Base-by-base conservation (phyloP, 2,888 invertebrate genomes). In the Opisthograptis luteolata region DNA sequence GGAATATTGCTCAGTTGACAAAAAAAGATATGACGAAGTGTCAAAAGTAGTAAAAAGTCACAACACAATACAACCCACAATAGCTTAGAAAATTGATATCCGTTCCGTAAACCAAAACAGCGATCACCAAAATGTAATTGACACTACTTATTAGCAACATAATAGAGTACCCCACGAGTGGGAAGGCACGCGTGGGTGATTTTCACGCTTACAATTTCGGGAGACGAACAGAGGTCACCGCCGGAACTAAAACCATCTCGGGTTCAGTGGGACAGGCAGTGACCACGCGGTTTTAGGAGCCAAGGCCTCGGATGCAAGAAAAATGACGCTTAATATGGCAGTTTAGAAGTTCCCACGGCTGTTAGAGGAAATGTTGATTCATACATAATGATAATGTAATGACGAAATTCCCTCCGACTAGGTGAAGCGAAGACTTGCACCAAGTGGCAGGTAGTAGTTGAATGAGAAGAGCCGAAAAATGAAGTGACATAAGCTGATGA, bases 201-300 rank as follows among this genome's bases (percentile, higher is more conserved):
- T 80, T 79, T 77, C 81, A 82, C 79, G 83, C 76, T 76, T 68
- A 69, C 73, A 76, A 76, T 67, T 78, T 73, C 64, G 72, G 73
- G 65, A 70, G 68, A 60, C 62, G 52, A 58, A 54, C 60, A 36
- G 63, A 66, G 70, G 66, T 65, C 64, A 71, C 64, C 59, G 68
- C 66, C 75, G 76, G 74, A 70, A 73, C 69, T 62, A 54, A 64
- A 47, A 28, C 17, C 42, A 47, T 39, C 53, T 52, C 59, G 60
- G 64, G 73, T 65, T 73, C 68, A 76, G 58, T 72, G 51, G 76
- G 69, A 60, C 75, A 73, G 64, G 68, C 57, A 47, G 55, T 52
- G 52, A 52, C 45, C 32, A 25, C 27, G 52, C 57, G 22, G 32
- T 40, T 49, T 42, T 31, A 25, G 27, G 37, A 30, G 24, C 47